Evolutionary conservation across 2,888 invertebrate species (phyloP).

Genomic region (Anagyrus pseudococci): DNA sequence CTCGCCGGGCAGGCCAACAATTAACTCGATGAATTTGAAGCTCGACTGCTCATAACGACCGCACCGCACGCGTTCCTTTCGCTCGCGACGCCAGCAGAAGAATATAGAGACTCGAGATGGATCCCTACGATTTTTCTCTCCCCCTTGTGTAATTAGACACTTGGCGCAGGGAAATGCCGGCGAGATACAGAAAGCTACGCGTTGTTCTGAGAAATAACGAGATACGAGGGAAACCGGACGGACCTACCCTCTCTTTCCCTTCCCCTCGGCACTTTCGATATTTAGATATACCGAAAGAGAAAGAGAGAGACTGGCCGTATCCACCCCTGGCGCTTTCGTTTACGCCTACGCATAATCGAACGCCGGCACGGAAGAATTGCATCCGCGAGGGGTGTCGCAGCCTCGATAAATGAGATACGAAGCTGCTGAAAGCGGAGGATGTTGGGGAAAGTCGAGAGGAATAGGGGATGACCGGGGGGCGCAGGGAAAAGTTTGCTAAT

Average conservation of each 20-base stretch:
- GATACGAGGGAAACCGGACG: constrained; percentile 55
- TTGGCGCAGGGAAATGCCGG: constrained; percentile 43
- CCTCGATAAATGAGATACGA: constrained; percentile 6
- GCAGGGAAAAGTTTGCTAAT: constrained; percentile 20
- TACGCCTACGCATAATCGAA: not conserved
- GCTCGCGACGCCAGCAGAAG: too few species aligned
- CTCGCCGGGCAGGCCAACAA: too few species aligned
- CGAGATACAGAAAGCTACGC: constrained; percentile 13
- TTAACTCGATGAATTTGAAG: too few species aligned
- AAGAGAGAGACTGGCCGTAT: too few species aligned
- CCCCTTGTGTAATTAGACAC: constrained; percentile 59
- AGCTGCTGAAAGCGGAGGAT: not conserved
- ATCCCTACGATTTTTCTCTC: constrained; percentile 14
- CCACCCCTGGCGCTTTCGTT: not conserved
- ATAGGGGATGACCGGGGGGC: not conserved
- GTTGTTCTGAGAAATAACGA: constrained; percentile 59
- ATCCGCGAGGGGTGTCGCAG: constrained; percentile 10
- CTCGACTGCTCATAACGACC: too few species aligned
- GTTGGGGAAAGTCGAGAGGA: not conserved
- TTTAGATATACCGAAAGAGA: too few species aligned
- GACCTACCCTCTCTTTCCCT: too few species aligned
- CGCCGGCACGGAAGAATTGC: constrained; percentile 11
- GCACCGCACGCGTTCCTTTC: too few species aligned
- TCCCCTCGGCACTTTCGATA: constrained; percentile 13
- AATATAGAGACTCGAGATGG: too few species aligned